A percentile compares a stretch with the other conserved stretches of the same genome.
phyloP scores from a whole-genome alignment of 2,888 invertebrate species.

The Notodonta ziczac region DNA sequence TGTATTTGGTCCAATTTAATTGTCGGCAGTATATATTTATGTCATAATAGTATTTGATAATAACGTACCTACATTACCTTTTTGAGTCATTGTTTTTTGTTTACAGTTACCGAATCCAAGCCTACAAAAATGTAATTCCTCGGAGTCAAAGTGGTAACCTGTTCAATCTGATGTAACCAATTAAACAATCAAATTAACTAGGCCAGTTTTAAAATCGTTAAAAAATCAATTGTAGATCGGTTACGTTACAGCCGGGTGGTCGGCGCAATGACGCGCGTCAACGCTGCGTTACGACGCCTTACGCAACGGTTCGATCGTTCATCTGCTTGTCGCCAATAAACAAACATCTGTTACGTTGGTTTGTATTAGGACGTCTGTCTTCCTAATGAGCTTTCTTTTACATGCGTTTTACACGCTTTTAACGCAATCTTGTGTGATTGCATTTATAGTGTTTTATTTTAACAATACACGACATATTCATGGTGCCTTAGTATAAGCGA shows the following conservation, averaged over 20 bases:
- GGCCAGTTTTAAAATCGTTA: not conserved
- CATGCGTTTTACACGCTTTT: conserved; percentile 11
- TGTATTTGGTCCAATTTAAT: no score
- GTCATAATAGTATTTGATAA: no score
- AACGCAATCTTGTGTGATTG: no score
- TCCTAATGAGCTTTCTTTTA: conserved; percentile 30
- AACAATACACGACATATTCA: no score
- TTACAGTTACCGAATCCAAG: no score
- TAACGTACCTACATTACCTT: no score
- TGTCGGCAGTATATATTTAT: no score
- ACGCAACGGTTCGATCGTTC: conserved; percentile 30
- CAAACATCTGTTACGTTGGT: conserved; percentile 33
- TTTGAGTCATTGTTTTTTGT: no score
- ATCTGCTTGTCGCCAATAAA: conserved; percentile 30
- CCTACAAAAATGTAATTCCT: not conserved
- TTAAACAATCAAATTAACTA: not conserved
- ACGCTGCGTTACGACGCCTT: conserved; percentile 9
- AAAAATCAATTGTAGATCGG: conserved; percentile 11
- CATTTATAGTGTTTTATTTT: no score
- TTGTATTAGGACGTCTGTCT: conserved; percentile 13
- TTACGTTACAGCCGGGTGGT: conserved; percentile 15
- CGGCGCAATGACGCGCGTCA: not conserved
- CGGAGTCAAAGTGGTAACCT: not conserved
- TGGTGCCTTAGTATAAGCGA: no score
- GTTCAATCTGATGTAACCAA: not conserved